Base-by-base conservation (phyloP, 2,113 vertebrate species). In the Oryzias javanicus region DNA sequence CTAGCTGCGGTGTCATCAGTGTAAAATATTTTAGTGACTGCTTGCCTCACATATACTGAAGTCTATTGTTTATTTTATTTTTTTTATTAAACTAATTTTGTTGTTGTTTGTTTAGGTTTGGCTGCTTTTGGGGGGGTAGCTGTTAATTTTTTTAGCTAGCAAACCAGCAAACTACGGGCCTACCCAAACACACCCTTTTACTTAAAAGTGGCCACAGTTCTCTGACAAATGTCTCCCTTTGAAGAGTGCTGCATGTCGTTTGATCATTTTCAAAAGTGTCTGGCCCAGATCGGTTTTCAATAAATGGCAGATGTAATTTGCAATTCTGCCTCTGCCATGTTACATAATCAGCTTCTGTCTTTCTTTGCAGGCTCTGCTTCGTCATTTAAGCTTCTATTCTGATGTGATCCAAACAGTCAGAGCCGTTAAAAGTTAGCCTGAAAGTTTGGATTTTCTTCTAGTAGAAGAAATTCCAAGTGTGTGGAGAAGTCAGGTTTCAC, bases 121-220 rank as follows among this genome's bases (percentile, higher is more conserved):
- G 42, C 47, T 73, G 48, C 17, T 52, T 66, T 42, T 64, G 62
- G 35, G 25, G 18, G 49, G 17, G 20, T 40, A 51, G 42, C 47
- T 64, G 55, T 49, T 65, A 13, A 41, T 27, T 27, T 55, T n/a
- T 49, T 55, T 47, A 49, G 66, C 66, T 72, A 53, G 78, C 69
- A 67, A 53, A 27, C n/a, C 58, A 72, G 53, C 57, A 25, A 67
- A 67, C 63, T 71, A 72, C 51, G 74, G 87, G 85, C 85, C 87
- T 74, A 60, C 63, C 45, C 42, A 75, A 86, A 86, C 86, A 85
- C 85, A 85, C 86, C 82, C 84, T 86, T 80, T 75, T 74, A 83
- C 82, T 78, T 81, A 49, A 78, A 73, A 85, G 71, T 78, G 72
- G 60, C 63, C 65, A 35, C 60, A 65, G 70, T 59, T 68, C 57